These are phyloP conservation scores for Psilopogon haemacephalus DNA, from an alignment of 2,113 vertebrate species.

Conservation along the genomic window DNA sequence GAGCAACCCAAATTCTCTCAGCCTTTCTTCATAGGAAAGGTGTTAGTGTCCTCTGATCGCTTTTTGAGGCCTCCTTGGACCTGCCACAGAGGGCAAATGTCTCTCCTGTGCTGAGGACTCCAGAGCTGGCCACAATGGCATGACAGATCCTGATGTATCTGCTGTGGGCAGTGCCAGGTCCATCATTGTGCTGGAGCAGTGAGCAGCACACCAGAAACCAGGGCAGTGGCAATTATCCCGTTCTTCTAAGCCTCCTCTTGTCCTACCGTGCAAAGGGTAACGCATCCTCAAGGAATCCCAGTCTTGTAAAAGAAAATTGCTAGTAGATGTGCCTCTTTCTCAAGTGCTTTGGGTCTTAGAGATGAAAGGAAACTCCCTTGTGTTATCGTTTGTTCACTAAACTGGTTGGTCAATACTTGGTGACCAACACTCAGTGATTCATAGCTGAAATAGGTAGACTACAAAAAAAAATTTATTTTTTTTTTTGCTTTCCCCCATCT, in stretches of 20 bases:
- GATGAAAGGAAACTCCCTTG: neutral
- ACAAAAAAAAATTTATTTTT: neutral
- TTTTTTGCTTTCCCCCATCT: neutral
- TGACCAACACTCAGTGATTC: neutral
- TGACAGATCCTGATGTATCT: neutral
- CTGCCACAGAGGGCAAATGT: no score
- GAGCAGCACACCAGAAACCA: neutral
- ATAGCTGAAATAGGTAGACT: neutral
- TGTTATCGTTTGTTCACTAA: neutral
- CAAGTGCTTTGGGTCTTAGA: neutral
- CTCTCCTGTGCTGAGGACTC: no score
- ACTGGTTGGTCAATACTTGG: neutral
- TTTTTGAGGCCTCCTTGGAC: no score
- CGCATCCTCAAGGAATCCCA: neutral
- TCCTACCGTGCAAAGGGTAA: neutral
- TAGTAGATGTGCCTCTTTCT: neutral
- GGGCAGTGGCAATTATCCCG: neutral
- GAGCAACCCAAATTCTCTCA: no score
- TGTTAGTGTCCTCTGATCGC: no score
- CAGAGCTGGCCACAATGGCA: no score
- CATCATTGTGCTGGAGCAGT: neutral
- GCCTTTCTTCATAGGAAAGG: no score
- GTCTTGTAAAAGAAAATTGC: neutral
- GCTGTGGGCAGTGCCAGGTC: neutral
- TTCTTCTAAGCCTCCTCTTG: neutral